Base-by-base conservation (phyloP, 2,888 invertebrate species). In the Athalia cordata region DNA sequence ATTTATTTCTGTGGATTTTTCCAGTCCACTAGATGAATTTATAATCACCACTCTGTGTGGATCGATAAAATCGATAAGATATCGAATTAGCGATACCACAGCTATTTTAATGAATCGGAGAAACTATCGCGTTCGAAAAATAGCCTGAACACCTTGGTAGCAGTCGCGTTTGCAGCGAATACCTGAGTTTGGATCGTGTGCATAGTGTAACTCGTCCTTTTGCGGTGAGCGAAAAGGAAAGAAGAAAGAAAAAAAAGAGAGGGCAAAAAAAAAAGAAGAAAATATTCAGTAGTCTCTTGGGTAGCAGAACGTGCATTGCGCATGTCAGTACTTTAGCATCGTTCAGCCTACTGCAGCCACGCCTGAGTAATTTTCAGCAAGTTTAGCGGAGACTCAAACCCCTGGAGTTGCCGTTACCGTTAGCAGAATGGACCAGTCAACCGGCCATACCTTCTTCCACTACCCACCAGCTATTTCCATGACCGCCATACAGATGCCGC, bases 401-500 rank as follows among this genome's bases (percentile, higher is more conserved):
- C 84, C 76, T 80, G 83, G 81, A 80, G 81, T 77, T 87, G 87
- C 88, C 89, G 89, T 90, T 90, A 90, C 90, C 90, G 89, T 90
- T 89, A 90, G 90, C 83, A 88, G 89, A 90, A 89, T 89, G 88
- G 88, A 85, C 86, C 84, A 82, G 78, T 80, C 83, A 80, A 77
- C 83, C 79, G 82, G 77, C 55, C 29, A 76, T 84, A 83, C 84
- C 84, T 84, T 85, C 89, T 29, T 29, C 29, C 29, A 29, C 29
- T 29, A 29, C 29, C 29, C 89, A 88, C 86, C 62, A 75, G 29
- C 86, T 89, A 89, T 90, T 90, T 90, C 90, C 85, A 89, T 89
- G 88, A 87, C 87, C 87, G 85, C 82, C 87, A 87, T 88, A 88
- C 88, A 90, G 90, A 90, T 90, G 90, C 84, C 90, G 90, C 90